Base-by-base conservation (phyloP, 1,140 invertebrate genomes). In the Hormaphis cornu region DNA sequence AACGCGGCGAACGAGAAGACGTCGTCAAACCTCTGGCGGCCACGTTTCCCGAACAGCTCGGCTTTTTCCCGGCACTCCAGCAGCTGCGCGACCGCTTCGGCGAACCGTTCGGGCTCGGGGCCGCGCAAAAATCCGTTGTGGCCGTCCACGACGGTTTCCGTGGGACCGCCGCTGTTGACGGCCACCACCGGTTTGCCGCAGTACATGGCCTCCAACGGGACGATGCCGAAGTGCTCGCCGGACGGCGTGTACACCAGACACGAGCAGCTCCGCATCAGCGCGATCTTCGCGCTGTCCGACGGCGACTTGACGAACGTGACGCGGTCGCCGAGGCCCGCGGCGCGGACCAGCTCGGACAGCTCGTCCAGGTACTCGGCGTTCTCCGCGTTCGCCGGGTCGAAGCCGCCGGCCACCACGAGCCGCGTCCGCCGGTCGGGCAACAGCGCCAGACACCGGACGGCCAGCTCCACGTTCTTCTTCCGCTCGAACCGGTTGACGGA, bases 171-270 rank as follows among this genome's bases (percentile, higher is more conserved):
- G 77, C 88, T 93, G 76, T 95, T 92, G 0, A 92, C 87, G 0
- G 97, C 97, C 73, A 99, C 87, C 0, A 99, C 95, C 20, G 96
- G 95, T 75, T 92, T 90, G 28, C 82, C 80, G 75, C 88, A 86
- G 76, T 92, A 94, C 97, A 99, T 99, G 0, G 96, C 95, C 83
- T 99, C 97, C 58, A 99, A 80, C 1, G 97, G 97, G 8, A 99
- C 97, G 76, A 99, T 99, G 6, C 97, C 97, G 84, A 99, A 99
- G 81, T 99, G 97, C 78, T 99, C 97, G 77, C 92, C 93, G 0
- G 87, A 84, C 5, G 97, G 97, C 20, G 97, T 99, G 73, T 99
- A 99, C 16, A 99, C 75, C 5, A 99, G 79, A 76, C 88, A 86
- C 72, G 85, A 82, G 75, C 88, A 87, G 69, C 85, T 77, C 53